Conservation (phyloP, 1,140 invertebrate genomes). For the Heliothis subflexa region DNA sequence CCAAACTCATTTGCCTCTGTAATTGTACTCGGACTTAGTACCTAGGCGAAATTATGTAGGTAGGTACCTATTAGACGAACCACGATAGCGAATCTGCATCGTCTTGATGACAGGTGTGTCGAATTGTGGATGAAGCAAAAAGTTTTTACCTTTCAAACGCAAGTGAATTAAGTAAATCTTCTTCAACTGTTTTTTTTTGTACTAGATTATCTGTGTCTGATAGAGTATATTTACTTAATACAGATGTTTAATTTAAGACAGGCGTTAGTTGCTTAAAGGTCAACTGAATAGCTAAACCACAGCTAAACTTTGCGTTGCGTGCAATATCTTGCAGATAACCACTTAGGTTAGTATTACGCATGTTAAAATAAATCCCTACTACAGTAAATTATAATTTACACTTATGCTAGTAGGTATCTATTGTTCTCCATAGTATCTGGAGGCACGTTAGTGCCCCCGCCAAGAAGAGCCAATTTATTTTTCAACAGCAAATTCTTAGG, state of each 20-base stretch:
- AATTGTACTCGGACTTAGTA: constrained; percentile 31
- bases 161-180: constrained; percentile 15
- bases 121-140: constrained; percentile 7
- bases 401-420: too few species aligned
- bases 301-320: background rate
- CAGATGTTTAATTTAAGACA: constrained; percentile 9
- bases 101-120: constrained; percentile 19
- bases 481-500: too few species aligned
- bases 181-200: background rate
- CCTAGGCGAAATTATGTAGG: constrained; percentile 28
- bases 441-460: too few species aligned
- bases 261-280: constrained; percentile 1
- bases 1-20: constrained; percentile 37
- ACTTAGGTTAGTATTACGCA: background rate
- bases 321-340: background rate
- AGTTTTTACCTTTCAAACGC: constrained; percentile 17
- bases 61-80: constrained; percentile 12
- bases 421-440: too few species aligned
- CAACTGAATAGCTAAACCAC: constrained; percentile 2
- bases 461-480: too few species aligned
- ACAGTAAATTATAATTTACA: too few species aligned
- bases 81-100: constrained; percentile 9
- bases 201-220: background rate
- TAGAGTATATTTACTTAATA: background rate
- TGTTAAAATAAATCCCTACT: background rate